Conservation (phyloP, 2,113 vertebrate species). For the Salvelinus sp. region DNA sequence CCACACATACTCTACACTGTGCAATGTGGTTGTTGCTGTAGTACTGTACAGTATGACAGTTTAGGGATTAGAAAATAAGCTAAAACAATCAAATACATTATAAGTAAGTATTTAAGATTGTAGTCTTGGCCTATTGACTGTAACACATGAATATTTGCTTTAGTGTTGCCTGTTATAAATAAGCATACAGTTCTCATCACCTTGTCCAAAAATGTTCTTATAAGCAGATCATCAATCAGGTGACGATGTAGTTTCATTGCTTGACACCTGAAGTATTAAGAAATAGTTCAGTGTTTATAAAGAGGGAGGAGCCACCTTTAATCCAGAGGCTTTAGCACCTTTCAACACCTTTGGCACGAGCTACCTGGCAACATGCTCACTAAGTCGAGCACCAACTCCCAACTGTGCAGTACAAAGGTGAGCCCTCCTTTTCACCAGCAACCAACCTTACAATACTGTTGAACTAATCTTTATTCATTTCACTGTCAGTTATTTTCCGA, state of each 20-base stretch:
- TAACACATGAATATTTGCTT: not conserved
- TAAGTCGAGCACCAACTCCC: slow-evolving; percentile 47
- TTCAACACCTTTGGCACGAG: slow-evolving; percentile 61
- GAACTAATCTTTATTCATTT: slow-evolving; percentile 57
- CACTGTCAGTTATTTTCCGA: slow-evolving; percentile 43
- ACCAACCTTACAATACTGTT: slow-evolving; percentile 10
- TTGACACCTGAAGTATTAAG: slow-evolving; percentile 59
- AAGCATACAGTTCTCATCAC: slow-evolving; percentile 33
- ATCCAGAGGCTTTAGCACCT: slow-evolving; percentile 54
- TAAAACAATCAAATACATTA: not conserved
- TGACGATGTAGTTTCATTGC: slow-evolving; percentile 47
- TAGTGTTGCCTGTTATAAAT: slow-evolving; percentile 34
- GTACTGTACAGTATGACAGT: slow-evolving; percentile 35
- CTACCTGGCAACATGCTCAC: slow-evolving; percentile 41
- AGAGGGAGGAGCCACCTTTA: slow-evolving; percentile 65
- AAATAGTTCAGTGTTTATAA: slow-evolving; percentile 64
- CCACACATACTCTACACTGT: slow-evolving; percentile 41
- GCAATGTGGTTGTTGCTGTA: slow-evolving; percentile 54
- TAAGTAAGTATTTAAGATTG: not conserved
- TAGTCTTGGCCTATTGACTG: not conserved
- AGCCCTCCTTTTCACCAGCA: slow-evolving; percentile 30
- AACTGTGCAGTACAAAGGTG: slow-evolving; percentile 53
- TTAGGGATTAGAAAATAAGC: slow-evolving; percentile 26
- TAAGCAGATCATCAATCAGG: slow-evolving; percentile 22
- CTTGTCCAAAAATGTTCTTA: slow-evolving; percentile 25